phyloP scores from a whole-genome alignment of 2,888 invertebrate genomes.

The Netelia fuscicornis region DNA sequence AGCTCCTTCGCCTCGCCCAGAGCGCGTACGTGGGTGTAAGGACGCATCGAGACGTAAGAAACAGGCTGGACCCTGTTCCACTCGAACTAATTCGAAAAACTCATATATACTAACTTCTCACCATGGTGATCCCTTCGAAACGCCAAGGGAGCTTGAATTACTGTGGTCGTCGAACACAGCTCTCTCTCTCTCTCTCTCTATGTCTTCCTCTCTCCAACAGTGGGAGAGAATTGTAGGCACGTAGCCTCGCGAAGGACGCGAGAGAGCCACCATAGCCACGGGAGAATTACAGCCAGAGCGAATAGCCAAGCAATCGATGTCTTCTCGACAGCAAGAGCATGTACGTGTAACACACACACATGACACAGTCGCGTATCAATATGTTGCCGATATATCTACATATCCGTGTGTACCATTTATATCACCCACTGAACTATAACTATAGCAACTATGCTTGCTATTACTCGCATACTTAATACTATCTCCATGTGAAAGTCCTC shows the following conservation, averaged over 20 bases:
- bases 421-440: conserved; percentile 13
- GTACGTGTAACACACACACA: background rate
- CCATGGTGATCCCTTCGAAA: conserved; percentile 35
- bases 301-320: conserved; percentile 62
- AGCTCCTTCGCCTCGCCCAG: conserved; percentile 29
- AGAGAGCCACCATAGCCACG: conserved; percentile 28
- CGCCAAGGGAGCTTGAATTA: conserved; percentile 59
- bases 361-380: background rate
- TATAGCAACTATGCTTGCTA: background rate
- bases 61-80: conserved; percentile 41
- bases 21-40: conserved; percentile 59
- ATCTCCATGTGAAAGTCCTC: conserved; percentile 56
- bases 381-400: background rate
- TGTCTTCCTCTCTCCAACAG: background rate
- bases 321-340: conserved; percentile 49
- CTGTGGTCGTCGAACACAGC: conserved; percentile 50
- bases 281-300: conserved; percentile 61
- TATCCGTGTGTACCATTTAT: conserved; percentile 23
- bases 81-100: conserved; percentile 64
- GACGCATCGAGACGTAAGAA: conserved; percentile 41
- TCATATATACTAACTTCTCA: conserved; percentile 43
- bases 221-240: conserved; percentile 35
- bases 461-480: conserved; percentile 18
- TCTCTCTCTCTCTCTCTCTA: conserved; percentile 16
- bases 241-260: conserved; percentile 62